phyloP scores from a whole-genome alignment of 2,888 invertebrate genomes.

The Pristionchus maxplancki region DNA sequence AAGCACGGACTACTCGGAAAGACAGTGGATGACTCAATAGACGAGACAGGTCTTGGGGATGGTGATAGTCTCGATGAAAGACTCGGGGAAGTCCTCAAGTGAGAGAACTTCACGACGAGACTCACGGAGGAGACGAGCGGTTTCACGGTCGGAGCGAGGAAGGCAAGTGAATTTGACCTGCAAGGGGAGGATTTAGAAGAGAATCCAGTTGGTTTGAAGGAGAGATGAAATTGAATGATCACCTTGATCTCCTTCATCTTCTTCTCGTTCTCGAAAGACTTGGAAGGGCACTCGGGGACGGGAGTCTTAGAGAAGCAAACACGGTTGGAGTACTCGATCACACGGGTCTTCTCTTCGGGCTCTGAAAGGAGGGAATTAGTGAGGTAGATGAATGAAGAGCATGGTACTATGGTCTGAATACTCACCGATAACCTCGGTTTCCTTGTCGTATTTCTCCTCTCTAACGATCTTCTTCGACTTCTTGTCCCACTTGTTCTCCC shows the following conservation, averaged over 20 bases:
- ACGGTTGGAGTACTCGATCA: slow-evolving; percentile 68
- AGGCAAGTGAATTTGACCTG: slow-evolving; percentile 49
- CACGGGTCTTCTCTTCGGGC: slow-evolving; percentile 63
- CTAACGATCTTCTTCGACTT: slow-evolving; percentile 34
- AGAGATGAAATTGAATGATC: no score
- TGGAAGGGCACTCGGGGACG: slow-evolving; percentile 62
- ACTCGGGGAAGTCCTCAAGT: not conserved
- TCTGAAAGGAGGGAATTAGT: slow-evolving; percentile 55
- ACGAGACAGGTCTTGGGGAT: slow-evolving; percentile 41
- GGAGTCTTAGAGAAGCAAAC: slow-evolving; percentile 72
- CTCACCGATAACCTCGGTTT: slow-evolving; percentile 29
- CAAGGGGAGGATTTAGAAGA: not conserved
- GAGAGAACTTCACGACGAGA: slow-evolving; percentile 31
- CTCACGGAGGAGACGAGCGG: slow-evolving; percentile 29
- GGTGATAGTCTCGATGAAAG: slow-evolving; percentile 36
- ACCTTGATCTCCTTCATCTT: slow-evolving; percentile 29
- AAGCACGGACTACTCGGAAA: no score
- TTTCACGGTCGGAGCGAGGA: slow-evolving; percentile 12
- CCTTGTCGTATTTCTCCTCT: no score
- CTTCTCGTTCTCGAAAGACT: not conserved
- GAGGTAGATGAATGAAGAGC: not conserved
- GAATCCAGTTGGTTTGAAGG: not conserved
- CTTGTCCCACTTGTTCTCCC: no score
- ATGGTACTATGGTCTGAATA: not conserved
- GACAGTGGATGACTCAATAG: no score